Evolutionary conservation across 2,888 invertebrate genomes (phyloP), one percentile per base, ranked within the genome.

Genomic region (Monoplex corrugatus): DNA sequence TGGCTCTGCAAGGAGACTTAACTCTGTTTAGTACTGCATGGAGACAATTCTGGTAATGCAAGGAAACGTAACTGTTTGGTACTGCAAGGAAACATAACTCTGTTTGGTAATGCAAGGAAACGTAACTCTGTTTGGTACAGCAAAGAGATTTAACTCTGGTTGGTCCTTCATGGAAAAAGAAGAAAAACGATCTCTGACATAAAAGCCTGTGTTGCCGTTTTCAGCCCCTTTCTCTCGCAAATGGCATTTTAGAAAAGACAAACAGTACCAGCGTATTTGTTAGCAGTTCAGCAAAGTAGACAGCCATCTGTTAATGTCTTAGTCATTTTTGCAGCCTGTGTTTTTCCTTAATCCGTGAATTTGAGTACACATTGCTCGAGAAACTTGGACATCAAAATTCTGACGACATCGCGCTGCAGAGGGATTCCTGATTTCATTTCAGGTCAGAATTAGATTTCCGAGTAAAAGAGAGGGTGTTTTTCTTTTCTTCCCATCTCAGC

Each of bases 361-460:
- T 68, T 88, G 88, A 32, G 88, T 83, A 88, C 83, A 88, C 88
- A 88, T 43, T 13, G 44, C 57, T 68, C 23, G 80, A 38, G 63
- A 63, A 88, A 83, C 88, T 88, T 88, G 88, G 83, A 40, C 83
- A 88, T 88, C 88, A 88, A 88, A 88, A 88, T 88, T 88, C 88
- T 88, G 88, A 88, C 88, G 82, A 83, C 88, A 83, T 45, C 83
- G 83, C 88, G 83, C 44, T 43, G 35, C 83, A 83, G 68, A 82
- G 88, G 35, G 88, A 83, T 88, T 88, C 88, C 80, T 88, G 88
- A 88, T 88, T 88, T 88, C 83, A 88, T 88, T 88, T 83, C 88
- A 32, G 40, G 23, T 32, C 83, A 63, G 83, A 88, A 88, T 88
- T 88, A 83, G 88, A 88, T 88, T 88, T 88, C 68, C 38, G 57